phyloP scores from a whole-genome alignment of 2,888 invertebrate species.

The Dryococelus australis region DNA sequence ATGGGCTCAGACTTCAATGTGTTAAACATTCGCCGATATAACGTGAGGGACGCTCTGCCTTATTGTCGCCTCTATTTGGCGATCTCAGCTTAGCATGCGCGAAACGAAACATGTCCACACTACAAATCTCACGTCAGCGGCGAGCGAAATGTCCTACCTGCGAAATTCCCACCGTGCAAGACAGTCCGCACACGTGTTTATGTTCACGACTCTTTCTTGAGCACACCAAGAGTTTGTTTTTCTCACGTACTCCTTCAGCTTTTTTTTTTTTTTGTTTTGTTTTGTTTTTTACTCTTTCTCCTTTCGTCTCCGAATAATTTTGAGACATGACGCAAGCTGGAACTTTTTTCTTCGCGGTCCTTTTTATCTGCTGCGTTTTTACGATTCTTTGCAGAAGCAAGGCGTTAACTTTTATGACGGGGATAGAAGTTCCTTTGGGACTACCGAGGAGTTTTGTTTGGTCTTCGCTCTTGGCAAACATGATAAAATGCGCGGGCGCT shows the following conservation, averaged over 20 bases:
- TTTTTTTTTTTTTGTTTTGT: not conserved
- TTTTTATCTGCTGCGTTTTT: constrained; percentile 16
- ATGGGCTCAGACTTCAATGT: too few relatives aligned
- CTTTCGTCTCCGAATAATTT: not conserved
- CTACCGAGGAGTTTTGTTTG: not conserved
- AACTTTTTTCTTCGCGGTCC: not conserved
- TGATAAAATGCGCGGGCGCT: not conserved
- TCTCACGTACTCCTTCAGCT: not conserved
- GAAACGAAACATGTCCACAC: not conserved
- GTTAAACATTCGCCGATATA: too few relatives aligned
- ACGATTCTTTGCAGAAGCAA: constrained; percentile 16
- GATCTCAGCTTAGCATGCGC: not conserved
- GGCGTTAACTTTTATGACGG: not conserved
- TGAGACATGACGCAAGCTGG: not conserved
- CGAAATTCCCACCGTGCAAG: not conserved
- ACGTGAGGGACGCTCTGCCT: too few relatives aligned
- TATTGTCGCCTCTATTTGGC: too few relatives aligned
- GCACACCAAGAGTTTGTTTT: not conserved
- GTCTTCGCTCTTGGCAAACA: not conserved
- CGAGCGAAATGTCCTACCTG: not conserved
- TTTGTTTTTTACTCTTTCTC: not conserved
- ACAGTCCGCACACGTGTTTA: not conserved
- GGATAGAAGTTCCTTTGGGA: not conserved
- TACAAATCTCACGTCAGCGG: not conserved
- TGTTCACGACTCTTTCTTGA: not conserved